Evolutionary conservation across 2,888 invertebrate genomes (phyloP).

Genomic region (Aspidiotus rigidus): DNA sequence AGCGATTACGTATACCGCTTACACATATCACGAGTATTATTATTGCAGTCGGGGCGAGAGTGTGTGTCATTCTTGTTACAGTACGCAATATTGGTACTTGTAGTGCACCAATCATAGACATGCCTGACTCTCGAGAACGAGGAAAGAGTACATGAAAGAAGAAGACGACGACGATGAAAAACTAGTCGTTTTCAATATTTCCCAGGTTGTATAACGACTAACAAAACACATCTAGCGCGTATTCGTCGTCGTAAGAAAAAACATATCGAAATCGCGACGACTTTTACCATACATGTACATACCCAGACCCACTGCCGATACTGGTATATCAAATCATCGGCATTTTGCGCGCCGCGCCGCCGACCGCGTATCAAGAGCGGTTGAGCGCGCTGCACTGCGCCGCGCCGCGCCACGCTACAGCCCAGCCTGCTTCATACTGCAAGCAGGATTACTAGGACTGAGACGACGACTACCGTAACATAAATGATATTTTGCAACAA

Average conservation of each 20-base stretch:
- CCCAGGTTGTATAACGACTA: constrained; percentile 4
- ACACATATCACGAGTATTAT: no score
- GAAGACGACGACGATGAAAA: not conserved
- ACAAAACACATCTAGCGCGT: not conserved
- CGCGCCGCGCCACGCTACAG: no score
- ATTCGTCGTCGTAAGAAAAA: not conserved
- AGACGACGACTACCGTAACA: constrained; percentile 5
- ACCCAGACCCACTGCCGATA: no score
- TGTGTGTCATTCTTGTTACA: no score
- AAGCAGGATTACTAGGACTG: not conserved
- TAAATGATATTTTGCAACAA: constrained; percentile 8
- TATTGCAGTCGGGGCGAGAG: no score
- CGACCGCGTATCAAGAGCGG: not conserved
- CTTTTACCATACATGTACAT: constrained; percentile 1
- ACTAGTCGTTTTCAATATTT: constrained; percentile 4
- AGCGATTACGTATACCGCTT: no score
- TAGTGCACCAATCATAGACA: no score
- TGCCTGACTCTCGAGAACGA: no score
- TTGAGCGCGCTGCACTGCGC: no score
- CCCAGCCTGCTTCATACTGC: no score
- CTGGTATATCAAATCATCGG: not conserved
- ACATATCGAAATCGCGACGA: constrained; percentile 5
- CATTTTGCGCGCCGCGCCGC: not conserved
- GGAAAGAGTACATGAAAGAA: no score
- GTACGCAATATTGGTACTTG: no score